Evolutionary conservation across 2,113 vertebrate genomes (phyloP).

Genomic region (Alaudala cheleensis): DNA sequence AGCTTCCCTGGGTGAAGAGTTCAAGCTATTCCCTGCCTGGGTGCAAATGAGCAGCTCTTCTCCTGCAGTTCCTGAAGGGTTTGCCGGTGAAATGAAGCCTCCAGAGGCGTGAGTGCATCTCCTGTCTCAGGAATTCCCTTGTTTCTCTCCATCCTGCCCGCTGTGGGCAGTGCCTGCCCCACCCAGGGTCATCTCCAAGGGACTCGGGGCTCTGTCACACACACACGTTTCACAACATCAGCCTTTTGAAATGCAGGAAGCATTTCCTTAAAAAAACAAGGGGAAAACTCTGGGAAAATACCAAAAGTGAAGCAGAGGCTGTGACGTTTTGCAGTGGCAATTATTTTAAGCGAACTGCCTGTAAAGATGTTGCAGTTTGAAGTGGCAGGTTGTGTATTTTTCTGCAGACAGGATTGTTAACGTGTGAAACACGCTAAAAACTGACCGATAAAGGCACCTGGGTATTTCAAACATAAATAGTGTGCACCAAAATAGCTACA

Average conservation of each 20-base stretch:
- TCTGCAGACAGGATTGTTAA: not conserved
- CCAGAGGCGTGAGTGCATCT: not conserved
- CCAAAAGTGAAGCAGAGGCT: not conserved
- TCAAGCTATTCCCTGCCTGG: not conserved
- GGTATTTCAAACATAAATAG: conserved; percentile 19
- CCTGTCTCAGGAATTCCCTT: not conserved
- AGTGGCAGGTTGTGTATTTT: not conserved
- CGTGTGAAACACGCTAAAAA: not conserved
- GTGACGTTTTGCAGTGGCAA: not conserved
- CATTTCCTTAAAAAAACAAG: not conserved
- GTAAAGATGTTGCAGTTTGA: not conserved
- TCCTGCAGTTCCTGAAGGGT: not conserved
- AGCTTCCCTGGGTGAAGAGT: not conserved
- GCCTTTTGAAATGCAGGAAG: not conserved
- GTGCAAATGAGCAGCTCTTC: not conserved
- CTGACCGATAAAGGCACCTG: conserved; percentile 14
- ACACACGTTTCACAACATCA: rapidly evolving
- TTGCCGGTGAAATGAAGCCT: not conserved
- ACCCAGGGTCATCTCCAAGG: not conserved
- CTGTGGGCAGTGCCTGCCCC: not conserved
- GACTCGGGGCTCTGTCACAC: not conserved
- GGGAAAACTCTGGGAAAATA: not conserved
- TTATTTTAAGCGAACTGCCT: not conserved
- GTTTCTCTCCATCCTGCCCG: not conserved
- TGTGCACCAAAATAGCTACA: not conserved